phyloP scores from a whole-genome alignment of 37 sponge, comb jelly and placozoan species.

The Spongilla lacustris region DNA sequence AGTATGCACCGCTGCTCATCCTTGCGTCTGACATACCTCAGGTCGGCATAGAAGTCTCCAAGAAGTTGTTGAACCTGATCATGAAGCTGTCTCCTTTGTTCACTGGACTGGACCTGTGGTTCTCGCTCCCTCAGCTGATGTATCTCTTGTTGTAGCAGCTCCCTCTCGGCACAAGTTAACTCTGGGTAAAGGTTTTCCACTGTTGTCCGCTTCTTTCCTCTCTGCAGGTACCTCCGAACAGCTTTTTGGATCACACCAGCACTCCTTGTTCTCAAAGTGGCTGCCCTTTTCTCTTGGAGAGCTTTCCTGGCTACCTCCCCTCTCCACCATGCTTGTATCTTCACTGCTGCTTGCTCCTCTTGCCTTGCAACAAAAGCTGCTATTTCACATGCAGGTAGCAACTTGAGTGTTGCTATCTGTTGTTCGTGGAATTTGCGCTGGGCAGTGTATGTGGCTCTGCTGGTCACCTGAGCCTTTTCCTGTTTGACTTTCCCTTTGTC shows the following conservation, averaged over 20 bases:
- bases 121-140: slow-evolving; percentile 15
- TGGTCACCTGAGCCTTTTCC: not conserved
- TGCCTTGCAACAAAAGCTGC: slow-evolving; percentile 21
- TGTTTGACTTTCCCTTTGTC: slow-evolving; percentile 1
- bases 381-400: slow-evolving; percentile 58
- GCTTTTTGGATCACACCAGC: slow-evolving; percentile 54
- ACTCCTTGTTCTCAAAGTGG: not conserved
- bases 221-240: slow-evolving; percentile 7
- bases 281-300: not conserved
- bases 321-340: slow-evolving; percentile 68
- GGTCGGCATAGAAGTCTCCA: slow-evolving; percentile 29
- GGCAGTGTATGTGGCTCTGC: not conserved
- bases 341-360: slow-evolving; percentile 33
- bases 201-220: not conserved
- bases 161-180: not conserved
- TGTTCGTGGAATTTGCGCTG: slow-evolving; percentile 42
- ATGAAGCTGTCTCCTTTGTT: slow-evolving; percentile 23
- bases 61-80: slow-evolving; percentile 38
- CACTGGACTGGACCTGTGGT: not conserved
- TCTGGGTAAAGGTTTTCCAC: not conserved
- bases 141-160: not conserved
- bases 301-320: not conserved
- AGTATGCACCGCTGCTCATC: slow-evolving; percentile 27
- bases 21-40: slow-evolving; percentile 1
- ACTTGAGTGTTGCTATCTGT: slow-evolving; percentile 53